Base-by-base conservation (phyloP, 2,888 invertebrate genomes). In the Sepioteuthis lessoniana region DNA sequence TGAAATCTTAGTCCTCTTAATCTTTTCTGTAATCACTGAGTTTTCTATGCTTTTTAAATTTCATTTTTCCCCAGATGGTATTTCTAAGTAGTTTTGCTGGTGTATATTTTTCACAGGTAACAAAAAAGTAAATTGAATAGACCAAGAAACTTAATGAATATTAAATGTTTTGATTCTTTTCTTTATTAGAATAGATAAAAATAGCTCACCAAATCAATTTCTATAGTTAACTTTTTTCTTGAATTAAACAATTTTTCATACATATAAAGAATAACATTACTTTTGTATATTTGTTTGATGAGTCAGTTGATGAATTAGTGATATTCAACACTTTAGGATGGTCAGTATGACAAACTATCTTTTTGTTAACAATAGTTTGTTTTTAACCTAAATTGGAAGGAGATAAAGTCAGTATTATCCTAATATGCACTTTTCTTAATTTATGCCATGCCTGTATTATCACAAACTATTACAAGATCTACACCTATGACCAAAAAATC, bases 261-360 rank as follows among this genome's bases (percentile, higher is more conserved):
- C n/a, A 3, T 35, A 13, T n/a, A 76, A 76, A 16, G n/a, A 76
- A 76, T 4, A 0, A 3, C n/a, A n/a, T 16, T 10, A 76, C 16
- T 19, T 35, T 13, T 76, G n/a, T n/a, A 76, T 76, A 76, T 76
- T 35, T 76, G 13, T n/a, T 35, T 76, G 76, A 35, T 76, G 76
- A 76, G n/a, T 76, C 76, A 76, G 76, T 76, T 76, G 76, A 76
- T 76, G 76, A 76, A 76, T 76, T 76, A 76, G n/a, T 76, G 76
- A 76, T 76, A 76, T 76, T n/a, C 76, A 76, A 76, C 76, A 16
- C 35, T 76, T 76, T 76, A 76, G 76, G 76, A 76, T 76, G 76
- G 76, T 76, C 76, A 76, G 76, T 35, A 13, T 76, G 76, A 35
- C 76, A 76, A n/a, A 13, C 35, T 76, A 28, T 31, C 35, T 2